phyloP scores from a whole-genome alignment of 2,113 vertebrate genomes.

The Buteo buteo region DNA sequence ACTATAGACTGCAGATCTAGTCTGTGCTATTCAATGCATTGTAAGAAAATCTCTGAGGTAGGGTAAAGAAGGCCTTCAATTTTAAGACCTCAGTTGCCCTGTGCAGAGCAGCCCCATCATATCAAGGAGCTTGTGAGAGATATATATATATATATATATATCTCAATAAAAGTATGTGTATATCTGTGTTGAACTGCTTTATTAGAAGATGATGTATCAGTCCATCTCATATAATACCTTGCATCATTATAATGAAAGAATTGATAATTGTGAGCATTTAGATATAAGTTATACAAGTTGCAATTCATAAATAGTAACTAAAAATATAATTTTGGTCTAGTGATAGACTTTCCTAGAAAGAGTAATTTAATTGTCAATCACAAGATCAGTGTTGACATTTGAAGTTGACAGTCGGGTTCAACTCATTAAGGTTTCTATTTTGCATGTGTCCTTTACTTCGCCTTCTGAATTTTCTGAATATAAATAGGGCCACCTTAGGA shows the following conservation, averaged over 20 bases:
- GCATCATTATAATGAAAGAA: neutral
- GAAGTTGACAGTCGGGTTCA: neutral
- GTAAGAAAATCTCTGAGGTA: neutral
- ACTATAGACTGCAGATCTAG: neutral
- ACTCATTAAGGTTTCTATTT: conserved; percentile 14
- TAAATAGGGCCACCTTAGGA: neutral
- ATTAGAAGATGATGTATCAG: neutral
- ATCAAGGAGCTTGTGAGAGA: neutral
- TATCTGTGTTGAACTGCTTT: neutral
- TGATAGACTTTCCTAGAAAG: neutral
- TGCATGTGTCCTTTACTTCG: neutral
- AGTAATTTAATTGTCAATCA: neutral
- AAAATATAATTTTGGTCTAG: neutral
- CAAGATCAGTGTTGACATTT: neutral
- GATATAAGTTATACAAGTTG: neutral
- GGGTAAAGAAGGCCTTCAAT: neutral
- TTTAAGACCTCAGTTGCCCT: neutral
- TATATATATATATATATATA: too few relatives aligned
- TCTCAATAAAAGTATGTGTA: neutral
- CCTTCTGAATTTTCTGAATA: neutral
- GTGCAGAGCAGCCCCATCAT: neutral
- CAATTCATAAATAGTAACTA: neutral
- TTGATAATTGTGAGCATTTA: neutral
- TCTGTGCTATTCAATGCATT: neutral
- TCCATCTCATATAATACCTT: neutral